Evolutionary conservation across 2,113 vertebrate species (phyloP), one percentile per base, ranked within the genome.

Genomic region (Melanerpes formicivorus): DNA sequence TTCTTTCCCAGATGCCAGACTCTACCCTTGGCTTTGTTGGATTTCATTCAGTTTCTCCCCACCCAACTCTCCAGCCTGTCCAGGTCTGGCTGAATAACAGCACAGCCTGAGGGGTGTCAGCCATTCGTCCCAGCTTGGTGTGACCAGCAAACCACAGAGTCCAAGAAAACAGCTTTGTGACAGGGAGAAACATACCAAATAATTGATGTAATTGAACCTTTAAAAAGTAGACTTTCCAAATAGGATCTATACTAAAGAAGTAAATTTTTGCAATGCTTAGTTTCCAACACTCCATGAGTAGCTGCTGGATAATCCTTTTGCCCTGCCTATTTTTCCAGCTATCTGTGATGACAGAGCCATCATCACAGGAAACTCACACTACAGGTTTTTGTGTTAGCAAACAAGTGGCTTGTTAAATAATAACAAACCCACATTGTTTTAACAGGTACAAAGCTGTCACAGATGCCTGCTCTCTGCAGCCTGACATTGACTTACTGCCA

Each of bases 401-500:
- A 18, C n/a, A 56, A 54, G 4, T 23, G 29, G 1, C 18, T 88
- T 32, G 14, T 59, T 83, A 80, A 92, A 59, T 48, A 88, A 84
- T 59, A 34, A 14, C 55, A n/a, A 22, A 40, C 16, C 32, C 4
- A 3, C 5, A 1, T 88, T 92, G 82, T 76, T 93, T 77, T 66
- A 72, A 48, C 95, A 99, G 99, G 96, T 99, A 99, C 96, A 99
- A 99, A 97, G 98, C 98, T 10, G 99, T 99, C 86, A 99, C 99
- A 25, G 99, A 99, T 25, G 98, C 99, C 8, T 99, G 99, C 84
- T 99, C 99, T 63, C 98, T 99, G 88, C 99, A 99, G 95, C 99
- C 99, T n/a, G 99, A 99, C 93, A 99, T 99, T 55, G 99, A 99
- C 91, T 97, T 99, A 79, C 93, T 99, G 88, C 99, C 99, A 1